Base-by-base conservation (phyloP, 2,888 invertebrate species). In the Paralinhomoeus sp. region DNA sequence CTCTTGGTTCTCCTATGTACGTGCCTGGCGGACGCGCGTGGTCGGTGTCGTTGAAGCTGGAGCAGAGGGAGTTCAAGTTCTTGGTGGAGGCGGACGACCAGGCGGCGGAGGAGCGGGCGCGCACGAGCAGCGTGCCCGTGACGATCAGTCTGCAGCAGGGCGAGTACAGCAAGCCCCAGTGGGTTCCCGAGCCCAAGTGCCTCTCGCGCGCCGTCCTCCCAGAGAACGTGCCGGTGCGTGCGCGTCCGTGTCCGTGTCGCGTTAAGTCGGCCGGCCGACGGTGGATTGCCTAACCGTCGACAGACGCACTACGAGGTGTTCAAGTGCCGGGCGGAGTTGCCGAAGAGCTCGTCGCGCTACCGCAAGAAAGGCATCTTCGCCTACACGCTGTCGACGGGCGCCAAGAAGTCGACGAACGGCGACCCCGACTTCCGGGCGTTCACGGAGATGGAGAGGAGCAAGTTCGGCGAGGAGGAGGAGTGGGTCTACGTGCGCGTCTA, bases 41-140 rank as follows among this genome's bases (percentile, higher is more conserved):
- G 27, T 9, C 7, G 7, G 27, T 12, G 5, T 5, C 5, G 5
- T 27, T 27, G 27, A 5, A 27, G 27, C 12, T 27, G 27, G 12
- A 51, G 43, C 54, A 54, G 41, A 41, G 43, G 35, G 45, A 53
- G 31, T 64, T 65, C 47, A 45, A 51, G 50, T 71, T 80, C 60
- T 72, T 71, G 51, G 80, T 80, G 13, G 72, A 72, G 50, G 83
- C 82, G n/a, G 71, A 72, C 52, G 83, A 84, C 64, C 73, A 74
- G 62, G 82, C 82, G 1, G 5, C 9, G n/a, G 35, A 15, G 3
- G n/a, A 35, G 35, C 15, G 31, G 31, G 17, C 17, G 17, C n/a
- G 5, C 5, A 35, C 40, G 20, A 17, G 20, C 27, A 24, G 34
- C 17, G 39, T 33, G 17, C 23, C 3, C 3, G 39, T 38, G 24